Conservation (phyloP, 1,140 invertebrate species). For the Drosophila lowei region DNA sequence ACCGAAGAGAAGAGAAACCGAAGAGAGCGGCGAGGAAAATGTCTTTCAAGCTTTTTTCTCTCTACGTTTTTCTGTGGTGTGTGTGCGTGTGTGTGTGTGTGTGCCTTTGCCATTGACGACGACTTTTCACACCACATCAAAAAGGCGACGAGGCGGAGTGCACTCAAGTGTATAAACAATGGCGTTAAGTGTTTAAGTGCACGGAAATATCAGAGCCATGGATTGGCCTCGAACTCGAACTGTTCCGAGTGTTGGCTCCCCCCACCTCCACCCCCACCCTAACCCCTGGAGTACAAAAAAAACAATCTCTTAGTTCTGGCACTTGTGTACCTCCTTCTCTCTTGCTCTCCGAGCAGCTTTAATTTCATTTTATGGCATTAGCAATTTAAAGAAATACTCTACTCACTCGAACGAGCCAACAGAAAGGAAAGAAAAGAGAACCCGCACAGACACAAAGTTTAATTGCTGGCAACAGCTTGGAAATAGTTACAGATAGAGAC, state of each 20-base stretch:
- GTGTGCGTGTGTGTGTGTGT: conserved; percentile 23
- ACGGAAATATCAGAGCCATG: conserved; percentile 74
- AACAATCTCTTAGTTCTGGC: too few relatives aligned
- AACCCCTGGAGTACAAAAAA: neutral
- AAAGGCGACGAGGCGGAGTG: conserved; percentile 70
- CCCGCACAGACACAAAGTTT: conserved; percentile 58
- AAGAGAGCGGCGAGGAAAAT: conserved; percentile 34
- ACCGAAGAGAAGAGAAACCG: too few relatives aligned
- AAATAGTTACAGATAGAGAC: conserved; percentile 54
- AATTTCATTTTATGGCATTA: conserved; percentile 72
- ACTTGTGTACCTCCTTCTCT: neutral
- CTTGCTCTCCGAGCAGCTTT: conserved; percentile 38
- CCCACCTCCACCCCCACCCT: too few relatives aligned
- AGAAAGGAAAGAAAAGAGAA: conserved; percentile 12
- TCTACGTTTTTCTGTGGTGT: neutral
- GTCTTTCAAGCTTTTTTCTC: conserved; percentile 46
- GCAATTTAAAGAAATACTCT: conserved; percentile 53
- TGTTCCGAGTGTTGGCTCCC: neutral
- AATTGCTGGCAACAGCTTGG: conserved; percentile 72
- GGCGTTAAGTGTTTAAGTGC: conserved; percentile 81
- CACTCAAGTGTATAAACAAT: conserved; percentile 82
- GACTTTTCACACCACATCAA: conserved; percentile 80
- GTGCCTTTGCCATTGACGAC: conserved; percentile 35
- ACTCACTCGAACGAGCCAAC: conserved; percentile 2
- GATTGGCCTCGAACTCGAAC: conserved; percentile 57